Evolutionary conservation across 1,140 invertebrate species (phyloP).

Genomic region (Bombus waltoni): DNA sequence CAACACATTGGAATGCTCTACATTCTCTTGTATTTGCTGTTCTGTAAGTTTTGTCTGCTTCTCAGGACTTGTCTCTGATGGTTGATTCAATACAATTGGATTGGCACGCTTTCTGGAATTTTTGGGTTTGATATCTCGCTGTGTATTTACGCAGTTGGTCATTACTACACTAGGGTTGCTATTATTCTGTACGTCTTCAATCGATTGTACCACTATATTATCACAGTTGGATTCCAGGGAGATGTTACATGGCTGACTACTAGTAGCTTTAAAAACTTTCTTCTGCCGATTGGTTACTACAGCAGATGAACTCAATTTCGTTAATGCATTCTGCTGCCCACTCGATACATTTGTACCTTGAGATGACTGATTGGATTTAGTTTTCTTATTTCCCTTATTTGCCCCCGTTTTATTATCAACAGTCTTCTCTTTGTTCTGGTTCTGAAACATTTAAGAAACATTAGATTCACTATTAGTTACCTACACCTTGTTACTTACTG

Average conservation of each 20-base stretch:
- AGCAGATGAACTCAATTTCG: slow-evolving; percentile 61
- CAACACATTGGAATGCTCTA: slow-evolving; percentile 61
- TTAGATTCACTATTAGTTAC: background rate
- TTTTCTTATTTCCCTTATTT: slow-evolving; percentile 73
- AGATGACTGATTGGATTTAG: slow-evolving; percentile 74
- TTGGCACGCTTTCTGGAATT: slow-evolving; percentile 78
- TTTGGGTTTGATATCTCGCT: slow-evolving; percentile 71
- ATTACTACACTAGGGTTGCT: slow-evolving; percentile 57
- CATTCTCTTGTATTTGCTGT: slow-evolving; percentile 45
- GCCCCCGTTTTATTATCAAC: slow-evolving; percentile 67
- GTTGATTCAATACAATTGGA: slow-evolving; percentile 64
- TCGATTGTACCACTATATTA: slow-evolving; percentile 76
- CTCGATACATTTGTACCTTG: slow-evolving; percentile 73
- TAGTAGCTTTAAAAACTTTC: slow-evolving; percentile 70
- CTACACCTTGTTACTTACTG: background rate
- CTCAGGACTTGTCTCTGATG: slow-evolving; percentile 77
- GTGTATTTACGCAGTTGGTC: slow-evolving; percentile 53
- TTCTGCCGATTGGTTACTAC: slow-evolving; percentile 68
- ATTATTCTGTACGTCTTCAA: slow-evolving; percentile 69
- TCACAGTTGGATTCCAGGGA: slow-evolving; percentile 81
- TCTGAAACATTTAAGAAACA: slow-evolving; percentile 52
- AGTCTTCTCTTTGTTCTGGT: slow-evolving; percentile 76
- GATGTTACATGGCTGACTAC: slow-evolving; percentile 70
- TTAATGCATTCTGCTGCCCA: slow-evolving; percentile 58
- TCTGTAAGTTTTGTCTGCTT: slow-evolving; percentile 77